phyloP scores from a whole-genome alignment of 2,113 vertebrate species.

The Maccullochella peelii region DNA sequence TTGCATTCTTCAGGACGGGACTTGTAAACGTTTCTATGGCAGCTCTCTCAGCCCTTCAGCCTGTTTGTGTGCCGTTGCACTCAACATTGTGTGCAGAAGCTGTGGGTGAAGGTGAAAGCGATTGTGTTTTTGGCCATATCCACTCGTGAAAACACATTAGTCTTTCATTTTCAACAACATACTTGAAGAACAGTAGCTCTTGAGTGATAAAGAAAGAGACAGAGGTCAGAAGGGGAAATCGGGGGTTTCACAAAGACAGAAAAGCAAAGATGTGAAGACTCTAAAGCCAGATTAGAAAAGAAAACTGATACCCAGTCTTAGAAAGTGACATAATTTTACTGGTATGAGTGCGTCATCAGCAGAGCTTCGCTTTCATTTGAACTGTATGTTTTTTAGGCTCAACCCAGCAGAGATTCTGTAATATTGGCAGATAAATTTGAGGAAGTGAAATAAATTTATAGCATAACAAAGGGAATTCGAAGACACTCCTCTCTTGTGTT shows the following conservation, averaged over 20 bases:
- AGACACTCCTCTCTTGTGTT: not conserved
- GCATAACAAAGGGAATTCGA: not conserved
- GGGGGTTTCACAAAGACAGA: not conserved
- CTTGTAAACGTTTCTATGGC: slow-evolving; percentile 79
- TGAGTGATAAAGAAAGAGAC: not conserved
- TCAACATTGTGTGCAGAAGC: slow-evolving; percentile 34
- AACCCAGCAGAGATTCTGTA: not conserved
- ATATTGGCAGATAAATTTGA: not conserved
- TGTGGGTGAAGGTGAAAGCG: slow-evolving; percentile 53
- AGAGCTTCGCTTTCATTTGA: not conserved
- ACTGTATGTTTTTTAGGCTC: not conserved
- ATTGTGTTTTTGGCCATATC: slow-evolving; percentile 43
- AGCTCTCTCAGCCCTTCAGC: slow-evolving; percentile 23
- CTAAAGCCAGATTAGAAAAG: not conserved
- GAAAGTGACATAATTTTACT: not conserved
- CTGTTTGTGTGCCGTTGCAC: slow-evolving; percentile 34
- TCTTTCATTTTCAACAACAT: slow-evolving; percentile 4
- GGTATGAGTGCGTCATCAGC: slow-evolving; percentile 6
- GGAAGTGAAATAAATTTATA: slow-evolving; percentile 10
- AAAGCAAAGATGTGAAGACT: not conserved
- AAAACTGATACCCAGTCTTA: not conserved
- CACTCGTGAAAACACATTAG: slow-evolving; percentile 11
- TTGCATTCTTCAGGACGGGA: slow-evolving; percentile 79
- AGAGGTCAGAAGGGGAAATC: not conserved
- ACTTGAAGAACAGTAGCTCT: not conserved